A percentile compares a stretch with the other conserved stretches of the same genome.
Evolutionary conservation across 2,888 invertebrate genomes (phyloP).

Genomic region (Syrphus vitripennis): DNA sequence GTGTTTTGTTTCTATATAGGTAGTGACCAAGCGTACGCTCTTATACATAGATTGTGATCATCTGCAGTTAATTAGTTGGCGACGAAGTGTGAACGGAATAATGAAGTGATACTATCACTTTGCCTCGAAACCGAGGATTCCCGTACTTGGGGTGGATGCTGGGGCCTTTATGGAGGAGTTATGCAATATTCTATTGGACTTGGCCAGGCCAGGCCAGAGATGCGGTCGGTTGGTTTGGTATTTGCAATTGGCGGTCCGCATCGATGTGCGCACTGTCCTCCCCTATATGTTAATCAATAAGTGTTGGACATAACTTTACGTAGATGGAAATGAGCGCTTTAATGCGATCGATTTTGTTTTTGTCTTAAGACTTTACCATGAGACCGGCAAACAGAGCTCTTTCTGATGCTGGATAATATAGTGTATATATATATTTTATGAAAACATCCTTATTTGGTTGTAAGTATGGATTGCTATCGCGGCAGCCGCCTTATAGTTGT

Average conservation of each 20-base stretch:
- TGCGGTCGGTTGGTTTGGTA: background rate
- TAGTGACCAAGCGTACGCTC: background rate
- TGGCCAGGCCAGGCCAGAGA: background rate
- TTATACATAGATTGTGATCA: conserved; percentile 61
- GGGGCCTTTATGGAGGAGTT: conserved; percentile 40
- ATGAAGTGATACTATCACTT: conserved; percentile 67
- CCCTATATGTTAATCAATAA: conserved; percentile 68
- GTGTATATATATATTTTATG: background rate
- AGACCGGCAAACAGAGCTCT: background rate
- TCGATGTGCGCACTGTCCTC: background rate
- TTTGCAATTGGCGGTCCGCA: background rate
- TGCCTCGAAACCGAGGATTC: conserved; percentile 24
- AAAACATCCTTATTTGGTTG: conserved; percentile 56
- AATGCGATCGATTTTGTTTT: conserved; percentile 50
- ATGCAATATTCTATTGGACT: conserved; percentile 27
- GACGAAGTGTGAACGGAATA: conserved; percentile 70
- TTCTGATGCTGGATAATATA: background rate
- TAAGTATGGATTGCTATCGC: conserved; percentile 18
- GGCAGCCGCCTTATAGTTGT: conserved; percentile 42
- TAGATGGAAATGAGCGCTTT: conserved; percentile 65
- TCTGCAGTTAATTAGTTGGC: conserved; percentile 70
- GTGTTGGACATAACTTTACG: conserved; percentile 65
- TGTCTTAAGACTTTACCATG: background rate
- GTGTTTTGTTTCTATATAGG: background rate
- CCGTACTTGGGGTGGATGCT: conserved; percentile 7